A percentile compares a stretch with the other conserved stretches of the same genome.
These are phyloP conservation scores for Achlya flavicornis DNA, from an alignment of 2,888 invertebrate genomes.

Conservation along the genomic window DNA sequence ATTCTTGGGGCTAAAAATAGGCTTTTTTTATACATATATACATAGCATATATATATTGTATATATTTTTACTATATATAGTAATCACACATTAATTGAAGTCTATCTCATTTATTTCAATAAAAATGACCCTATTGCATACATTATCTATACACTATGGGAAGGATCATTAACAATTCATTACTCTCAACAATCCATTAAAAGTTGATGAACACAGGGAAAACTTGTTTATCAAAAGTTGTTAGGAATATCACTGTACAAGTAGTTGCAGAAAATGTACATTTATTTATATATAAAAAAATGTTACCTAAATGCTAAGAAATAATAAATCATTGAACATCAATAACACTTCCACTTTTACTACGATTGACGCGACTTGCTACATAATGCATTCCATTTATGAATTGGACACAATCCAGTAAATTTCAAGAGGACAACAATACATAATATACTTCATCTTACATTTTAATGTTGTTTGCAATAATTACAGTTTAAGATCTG, in stretches of 20 bases:
- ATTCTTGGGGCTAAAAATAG: neutral
- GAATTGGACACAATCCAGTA: constrained; percentile 44
- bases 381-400: constrained; percentile 44
- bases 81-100: constrained; percentile 32
- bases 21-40: no score
- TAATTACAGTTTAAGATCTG: constrained; percentile 66
- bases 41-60: no score
- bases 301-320: constrained; percentile 72
- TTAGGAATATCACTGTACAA: constrained; percentile 64
- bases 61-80: no score
- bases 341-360: constrained; percentile 58
- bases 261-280: constrained; percentile 55
- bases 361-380: constrained; percentile 52
- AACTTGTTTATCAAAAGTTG: constrained; percentile 46
- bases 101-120: constrained; percentile 68
- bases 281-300: constrained; percentile 64
- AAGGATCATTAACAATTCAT: constrained; percentile 46
- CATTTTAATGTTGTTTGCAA: constrained; percentile 49
- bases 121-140: constrained; percentile 63
- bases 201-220: constrained; percentile 50
- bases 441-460: constrained; percentile 69
- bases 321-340: constrained; percentile 50
- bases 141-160: constrained; percentile 57
- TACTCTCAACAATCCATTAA: constrained; percentile 62
- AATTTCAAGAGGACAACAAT: constrained; percentile 68